A percentile compares a stretch with the other conserved stretches of the same genome.
Conservation (phyloP, 2,797 vertebrate species). For the Acanthiza pusilla region DNA sequence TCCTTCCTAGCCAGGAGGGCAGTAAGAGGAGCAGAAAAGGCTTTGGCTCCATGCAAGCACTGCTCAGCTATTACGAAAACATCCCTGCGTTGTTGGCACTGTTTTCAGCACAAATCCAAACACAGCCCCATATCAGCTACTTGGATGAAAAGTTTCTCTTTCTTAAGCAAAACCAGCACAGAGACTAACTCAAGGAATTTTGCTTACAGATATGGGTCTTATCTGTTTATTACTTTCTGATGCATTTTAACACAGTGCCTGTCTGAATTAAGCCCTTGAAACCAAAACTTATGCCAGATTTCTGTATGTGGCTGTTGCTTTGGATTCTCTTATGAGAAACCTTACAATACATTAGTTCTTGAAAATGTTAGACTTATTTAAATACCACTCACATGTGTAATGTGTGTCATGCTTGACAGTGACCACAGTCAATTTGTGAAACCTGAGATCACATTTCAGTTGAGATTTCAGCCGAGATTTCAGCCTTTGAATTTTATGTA, state of each 20-base stretch:
- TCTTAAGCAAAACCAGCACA: not conserved
- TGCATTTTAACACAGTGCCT: not conserved
- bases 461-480: not conserved
- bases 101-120: not conserved
- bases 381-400: not conserved
- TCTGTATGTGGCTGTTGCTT: not conserved
- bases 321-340: not conserved
- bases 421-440: not conserved
- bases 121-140: not conserved
- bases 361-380: not conserved
- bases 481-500: not conserved
- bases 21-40: not conserved
- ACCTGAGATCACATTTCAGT: accelerated
- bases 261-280: not conserved
- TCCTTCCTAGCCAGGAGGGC: not conserved
- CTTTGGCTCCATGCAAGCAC: not conserved
- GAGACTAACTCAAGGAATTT: not conserved
- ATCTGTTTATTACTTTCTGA: not conserved
- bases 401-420: not conserved
- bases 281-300: not conserved
- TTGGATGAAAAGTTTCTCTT: not conserved
- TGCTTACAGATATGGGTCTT: not conserved
- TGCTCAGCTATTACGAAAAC: not conserved
- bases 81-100: accelerated
- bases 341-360: not conserved